phyloP scores from a whole-genome alignment of 2,888 invertebrate species.

The Nesidiocoris tenuis region DNA sequence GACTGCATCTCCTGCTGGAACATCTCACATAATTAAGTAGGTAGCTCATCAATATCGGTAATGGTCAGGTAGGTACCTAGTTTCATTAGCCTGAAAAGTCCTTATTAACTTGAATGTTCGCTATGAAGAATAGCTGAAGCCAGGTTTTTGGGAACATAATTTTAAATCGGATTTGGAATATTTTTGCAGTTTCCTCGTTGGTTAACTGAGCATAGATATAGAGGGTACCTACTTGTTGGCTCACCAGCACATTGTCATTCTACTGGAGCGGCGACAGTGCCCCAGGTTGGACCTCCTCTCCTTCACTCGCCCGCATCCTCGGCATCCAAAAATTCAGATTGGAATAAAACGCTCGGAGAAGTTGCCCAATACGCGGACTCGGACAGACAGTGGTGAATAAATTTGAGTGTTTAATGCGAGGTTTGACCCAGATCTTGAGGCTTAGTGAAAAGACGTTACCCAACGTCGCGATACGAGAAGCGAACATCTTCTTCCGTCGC shows the following conservation, averaged over 20 bases:
- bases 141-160: too few relatives aligned
- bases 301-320: not conserved
- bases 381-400: conserved; percentile 2
- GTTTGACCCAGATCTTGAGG: conserved; percentile 23
- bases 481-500: not conserved
- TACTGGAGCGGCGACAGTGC: not conserved
- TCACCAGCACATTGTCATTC: not conserved
- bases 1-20: too few relatives aligned
- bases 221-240: too few relatives aligned
- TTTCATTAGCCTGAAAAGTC: too few relatives aligned
- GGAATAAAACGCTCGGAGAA: not conserved
- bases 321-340: not conserved
- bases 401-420: conserved; percentile 16
- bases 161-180: too few relatives aligned
- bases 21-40: too few relatives aligned
- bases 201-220: too few relatives aligned
- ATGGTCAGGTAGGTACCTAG: too few relatives aligned
- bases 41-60: too few relatives aligned
- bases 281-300: not conserved
- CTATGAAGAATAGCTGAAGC: too few relatives aligned
- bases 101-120: too few relatives aligned
- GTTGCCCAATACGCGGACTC: not conserved
- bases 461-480: not conserved
- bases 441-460: conserved; percentile 20
- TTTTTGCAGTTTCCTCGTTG: too few relatives aligned